Evolutionary conservation across 2,888 invertebrate species (phyloP), one percentile per base, ranked within the genome.

Genomic region (Stenurella melanura): DNA sequence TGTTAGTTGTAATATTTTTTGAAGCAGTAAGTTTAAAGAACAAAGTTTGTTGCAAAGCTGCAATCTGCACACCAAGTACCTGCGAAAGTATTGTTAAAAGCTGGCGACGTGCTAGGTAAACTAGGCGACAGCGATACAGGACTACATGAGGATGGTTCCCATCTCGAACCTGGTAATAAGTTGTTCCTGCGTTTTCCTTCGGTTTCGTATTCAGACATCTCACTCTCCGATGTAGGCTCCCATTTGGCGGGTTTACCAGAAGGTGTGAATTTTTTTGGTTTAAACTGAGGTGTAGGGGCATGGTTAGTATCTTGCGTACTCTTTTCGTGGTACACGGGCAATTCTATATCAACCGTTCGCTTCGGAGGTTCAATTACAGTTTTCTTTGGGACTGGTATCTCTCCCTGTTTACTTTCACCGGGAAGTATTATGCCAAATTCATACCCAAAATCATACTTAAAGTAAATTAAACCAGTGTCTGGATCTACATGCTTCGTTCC

Each of bases 381-480:
- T 85, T 90, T 91, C 84, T 88, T 89, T 21, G 90, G 89, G 18
- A 88, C 86, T 9, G 89, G 89, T 57, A 90, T 88, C 81, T 89
- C 87, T 78, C 88, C 88, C n/a, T 90, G 90, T 87, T 91, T 92
- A 82, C 93, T 91, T 87, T 93, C 93, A 68, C 93, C 93, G 58
- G 95, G 94, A 68, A 94, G 90, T 64, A 94, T 91, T 81, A 95
- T 92, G 78, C 95, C 95, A 87, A 95, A 95, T 88, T 95, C 95
- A 88, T 95, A 95, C 83, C 95, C 95, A 86, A 95, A 95, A 90
- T 95, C 95, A 88, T 95, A 95, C 90, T 95, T 95, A 91, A 95
- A 95, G 90, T 95, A 95, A 86, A 95, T 94, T 78, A 95, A 90
- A 82, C 94, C 94, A 67, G 94, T 94, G 85, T 94, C 93, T 81